Evolutionary conservation across 2,797 vertebrate genomes (phyloP).

Genomic region (Lepus oiostolus): DNA sequence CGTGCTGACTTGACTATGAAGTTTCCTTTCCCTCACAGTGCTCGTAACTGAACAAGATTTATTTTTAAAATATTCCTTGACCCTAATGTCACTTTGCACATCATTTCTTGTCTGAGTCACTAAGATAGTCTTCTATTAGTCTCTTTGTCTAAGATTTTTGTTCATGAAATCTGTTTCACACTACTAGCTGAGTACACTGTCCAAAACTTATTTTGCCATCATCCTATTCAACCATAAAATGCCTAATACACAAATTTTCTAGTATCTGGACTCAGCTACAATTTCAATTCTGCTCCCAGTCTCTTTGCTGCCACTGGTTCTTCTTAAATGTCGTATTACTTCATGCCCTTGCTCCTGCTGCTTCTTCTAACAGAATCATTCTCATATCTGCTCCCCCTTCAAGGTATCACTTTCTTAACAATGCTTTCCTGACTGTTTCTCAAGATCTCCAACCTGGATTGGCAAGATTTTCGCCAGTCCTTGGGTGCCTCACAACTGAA

Average conservation of each 20-base stretch:
- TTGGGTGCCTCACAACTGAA: neutral
- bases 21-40: neutral
- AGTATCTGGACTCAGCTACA: neutral
- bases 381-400: neutral
- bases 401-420: neutral
- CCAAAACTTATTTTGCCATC: neutral
- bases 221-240: neutral
- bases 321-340: neutral
- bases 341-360: neutral
- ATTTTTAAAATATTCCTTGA: constrained; percentile 15
- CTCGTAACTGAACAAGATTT: neutral
- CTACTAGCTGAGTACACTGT: neutral
- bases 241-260: neutral
- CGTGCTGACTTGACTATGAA: neutral
- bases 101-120: neutral
- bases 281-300: neutral
- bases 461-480: neutral
- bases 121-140: neutral
- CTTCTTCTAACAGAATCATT: neutral
- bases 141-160: neutral
- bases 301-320: neutral
- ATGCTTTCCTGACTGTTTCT: neutral
- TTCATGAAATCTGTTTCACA: neutral
- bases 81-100: neutral
- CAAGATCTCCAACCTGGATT: neutral